Conservation (phyloP, 2,113 vertebrate genomes). For the Gymnorhina tibicen region DNA sequence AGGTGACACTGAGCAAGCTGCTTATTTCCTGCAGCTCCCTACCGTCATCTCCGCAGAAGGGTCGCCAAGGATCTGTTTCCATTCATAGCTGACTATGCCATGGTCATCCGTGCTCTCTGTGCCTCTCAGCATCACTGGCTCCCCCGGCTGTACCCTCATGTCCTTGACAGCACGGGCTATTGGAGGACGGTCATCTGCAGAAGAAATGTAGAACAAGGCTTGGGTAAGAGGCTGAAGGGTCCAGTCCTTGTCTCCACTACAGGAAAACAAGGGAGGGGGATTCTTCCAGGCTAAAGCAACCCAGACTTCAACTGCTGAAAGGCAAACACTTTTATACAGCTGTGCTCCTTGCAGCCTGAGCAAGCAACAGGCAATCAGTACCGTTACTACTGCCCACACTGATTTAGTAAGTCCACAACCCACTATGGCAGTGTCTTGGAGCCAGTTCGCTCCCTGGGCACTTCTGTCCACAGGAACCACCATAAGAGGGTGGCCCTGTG, state of each 20-base stretch:
- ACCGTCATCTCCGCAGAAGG: slow-evolving; percentile 75
- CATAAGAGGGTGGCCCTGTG: neutral
- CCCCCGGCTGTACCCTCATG: slow-evolving; percentile 82
- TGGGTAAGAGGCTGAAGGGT: neutral
- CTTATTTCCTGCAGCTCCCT: neutral
- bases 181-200: slow-evolving; percentile 75
- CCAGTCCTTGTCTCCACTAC: neutral
- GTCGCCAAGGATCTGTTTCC: slow-evolving; percentile 74
- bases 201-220: neutral
- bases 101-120: slow-evolving; percentile 77
- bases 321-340: neutral
- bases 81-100: slow-evolving; percentile 68
- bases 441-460: neutral
- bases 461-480: neutral
- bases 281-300: neutral
- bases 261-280: neutral
- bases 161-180: slow-evolving; percentile 75
- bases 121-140: slow-evolving; percentile 78
- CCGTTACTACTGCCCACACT: neutral
- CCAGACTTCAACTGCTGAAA: neutral
- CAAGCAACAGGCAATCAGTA: neutral
- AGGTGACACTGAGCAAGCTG: neutral
- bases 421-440: neutral
- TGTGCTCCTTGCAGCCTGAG: neutral
- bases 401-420: neutral